Conservation (phyloP, 1,140 invertebrate genomes). For the Hycleus cichorii region DNA sequence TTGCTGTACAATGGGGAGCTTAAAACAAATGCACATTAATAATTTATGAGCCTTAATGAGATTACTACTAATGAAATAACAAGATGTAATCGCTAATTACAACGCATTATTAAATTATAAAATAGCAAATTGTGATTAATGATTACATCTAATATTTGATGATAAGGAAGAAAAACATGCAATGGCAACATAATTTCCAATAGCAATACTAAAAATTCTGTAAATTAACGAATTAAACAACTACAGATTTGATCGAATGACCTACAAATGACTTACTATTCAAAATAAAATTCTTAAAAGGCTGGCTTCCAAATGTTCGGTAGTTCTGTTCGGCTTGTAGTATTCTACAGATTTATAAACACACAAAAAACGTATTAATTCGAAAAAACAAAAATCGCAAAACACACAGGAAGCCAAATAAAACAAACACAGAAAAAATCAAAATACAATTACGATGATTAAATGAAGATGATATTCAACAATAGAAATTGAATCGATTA, state of each 20-base stretch:
- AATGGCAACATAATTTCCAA: not conserved
- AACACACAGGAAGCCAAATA: not conserved
- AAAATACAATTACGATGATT: not conserved
- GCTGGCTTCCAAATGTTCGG: constrained; percentile 33
- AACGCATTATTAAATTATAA: too few relatives aligned
- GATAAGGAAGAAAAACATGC: not conserved
- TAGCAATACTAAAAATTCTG: not conserved
- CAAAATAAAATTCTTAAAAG: constrained; percentile 17
- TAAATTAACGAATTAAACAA: not conserved
- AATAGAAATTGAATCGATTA: constrained; percentile 2
- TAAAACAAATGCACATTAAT: not conserved
- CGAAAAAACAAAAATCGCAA: not conserved
- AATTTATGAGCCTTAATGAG: not conserved
- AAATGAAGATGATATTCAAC: constrained; percentile 6
- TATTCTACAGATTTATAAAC: constrained; percentile 17
- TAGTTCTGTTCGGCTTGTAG: constrained; percentile 24
- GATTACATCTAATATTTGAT: not conserved
- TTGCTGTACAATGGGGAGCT: constrained; percentile 1
- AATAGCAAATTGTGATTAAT: not conserved
- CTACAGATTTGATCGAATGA: not conserved
- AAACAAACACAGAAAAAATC: not conserved
- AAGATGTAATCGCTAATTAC: not conserved
- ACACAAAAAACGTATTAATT: not conserved
- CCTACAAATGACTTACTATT: constrained; percentile 10
- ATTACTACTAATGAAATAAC: not conserved